Percentiles rank a stretch among this genome's conserved stretches.
These are phyloP conservation scores for Miniopterus natalensis DNA, from an alignment of 2,113 vertebrate species.

Conservation along the genomic window DNA sequence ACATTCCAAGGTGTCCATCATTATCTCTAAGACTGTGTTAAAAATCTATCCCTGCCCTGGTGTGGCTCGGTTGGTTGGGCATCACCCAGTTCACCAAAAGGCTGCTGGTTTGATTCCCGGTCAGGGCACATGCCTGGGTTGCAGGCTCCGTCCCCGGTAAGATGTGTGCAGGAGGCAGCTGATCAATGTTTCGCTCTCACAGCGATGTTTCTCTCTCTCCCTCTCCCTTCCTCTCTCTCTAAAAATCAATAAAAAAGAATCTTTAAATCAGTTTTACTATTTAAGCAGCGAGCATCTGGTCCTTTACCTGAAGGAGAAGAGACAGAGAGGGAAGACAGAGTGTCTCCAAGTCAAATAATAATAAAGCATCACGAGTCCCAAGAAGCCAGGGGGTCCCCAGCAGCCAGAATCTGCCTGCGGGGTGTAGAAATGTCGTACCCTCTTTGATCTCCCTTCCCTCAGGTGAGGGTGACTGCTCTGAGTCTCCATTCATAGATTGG, in stretches of 20 bases:
- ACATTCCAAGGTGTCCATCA: not conserved
- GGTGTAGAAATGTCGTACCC: not conserved
- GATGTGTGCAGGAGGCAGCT: no score
- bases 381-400: not conserved
- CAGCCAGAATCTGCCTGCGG: not conserved
- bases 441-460: not conserved
- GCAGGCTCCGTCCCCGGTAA: no score
- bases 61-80: no score
- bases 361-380: not conserved
- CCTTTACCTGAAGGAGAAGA: not conserved
- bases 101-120: no score
- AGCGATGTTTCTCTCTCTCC: no score
- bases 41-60: not conserved
- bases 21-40: not conserved
- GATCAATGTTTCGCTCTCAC: no score
- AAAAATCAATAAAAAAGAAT: no score
- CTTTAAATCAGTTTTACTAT: slow-evolving; percentile 13
- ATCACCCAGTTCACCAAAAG: no score
- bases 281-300: not conserved
- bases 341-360: not conserved
- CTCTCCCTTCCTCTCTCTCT: no score
- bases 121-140: no score
- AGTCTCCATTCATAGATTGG: not conserved
- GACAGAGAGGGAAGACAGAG: not conserved
- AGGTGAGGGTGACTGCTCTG: not conserved